These are phyloP conservation scores for Neodon shergylaensis DNA, from an alignment of 2,113 vertebrate species.

Conservation along the genomic window DNA sequence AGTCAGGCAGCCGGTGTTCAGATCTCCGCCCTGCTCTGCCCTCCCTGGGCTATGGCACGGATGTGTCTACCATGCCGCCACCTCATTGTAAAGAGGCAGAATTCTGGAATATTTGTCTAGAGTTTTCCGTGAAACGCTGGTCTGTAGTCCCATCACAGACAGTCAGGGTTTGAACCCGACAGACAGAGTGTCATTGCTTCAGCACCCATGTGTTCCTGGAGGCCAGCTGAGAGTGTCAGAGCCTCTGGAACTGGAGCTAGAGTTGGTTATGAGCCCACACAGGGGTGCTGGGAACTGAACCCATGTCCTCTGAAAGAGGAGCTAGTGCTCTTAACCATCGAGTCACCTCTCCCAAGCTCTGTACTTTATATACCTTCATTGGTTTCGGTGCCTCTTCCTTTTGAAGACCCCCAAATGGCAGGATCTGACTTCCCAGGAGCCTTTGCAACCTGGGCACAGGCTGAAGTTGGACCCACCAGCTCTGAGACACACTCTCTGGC, in stretches of 20 bases:
- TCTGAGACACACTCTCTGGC: neutral
- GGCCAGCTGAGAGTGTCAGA: neutral
- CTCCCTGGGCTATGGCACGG: rapidly evolving
- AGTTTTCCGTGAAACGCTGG: neutral
- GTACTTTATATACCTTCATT: too few species aligned
- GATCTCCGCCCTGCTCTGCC: neutral
- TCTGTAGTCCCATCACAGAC: neutral
- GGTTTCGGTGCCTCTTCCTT: neutral
- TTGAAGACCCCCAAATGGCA: neutral
- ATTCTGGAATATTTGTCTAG: neutral
- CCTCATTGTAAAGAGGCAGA: neutral
- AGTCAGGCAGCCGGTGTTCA: too few species aligned
- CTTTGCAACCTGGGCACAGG: neutral
- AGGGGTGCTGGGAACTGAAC: neutral
- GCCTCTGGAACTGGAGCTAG: neutral
- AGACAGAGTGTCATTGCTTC: neutral
- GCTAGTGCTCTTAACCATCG: neutral
- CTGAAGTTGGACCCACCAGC: neutral
- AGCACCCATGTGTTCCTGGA: neutral
- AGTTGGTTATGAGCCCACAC: neutral
- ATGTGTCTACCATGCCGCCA: too few species aligned
- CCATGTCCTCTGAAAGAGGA: neutral
- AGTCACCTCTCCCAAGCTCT: neutral
- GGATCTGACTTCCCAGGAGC: neutral
- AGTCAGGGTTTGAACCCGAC: neutral